phyloP scores from a whole-genome alignment of 37 sponge, comb jelly and placozoan genomes.

The Amphimedon queenslandica region DNA sequence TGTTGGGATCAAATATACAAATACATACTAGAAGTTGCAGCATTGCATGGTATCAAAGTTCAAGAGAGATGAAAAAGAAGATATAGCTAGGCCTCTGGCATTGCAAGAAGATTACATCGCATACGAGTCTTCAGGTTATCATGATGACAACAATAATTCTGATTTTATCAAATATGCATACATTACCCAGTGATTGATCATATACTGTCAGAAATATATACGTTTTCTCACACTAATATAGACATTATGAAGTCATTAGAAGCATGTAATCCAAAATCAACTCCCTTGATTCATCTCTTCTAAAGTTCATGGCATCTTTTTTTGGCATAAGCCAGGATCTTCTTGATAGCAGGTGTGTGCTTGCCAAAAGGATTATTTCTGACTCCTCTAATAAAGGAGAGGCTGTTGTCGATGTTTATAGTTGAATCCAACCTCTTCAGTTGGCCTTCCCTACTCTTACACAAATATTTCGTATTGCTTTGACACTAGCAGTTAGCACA shows the following conservation, averaged over 20 bases:
- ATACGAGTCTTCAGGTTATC: too few relatives aligned
- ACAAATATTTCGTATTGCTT: background rate
- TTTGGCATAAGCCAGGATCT: background rate
- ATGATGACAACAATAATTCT: background rate
- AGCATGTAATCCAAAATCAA: background rate
- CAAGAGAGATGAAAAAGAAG: background rate
- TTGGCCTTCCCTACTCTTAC: background rate
- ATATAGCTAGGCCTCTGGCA: background rate
- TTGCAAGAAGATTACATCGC: background rate
- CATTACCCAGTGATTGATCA: background rate
- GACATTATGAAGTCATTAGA: background rate
- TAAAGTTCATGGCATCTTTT: background rate
- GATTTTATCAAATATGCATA: background rate
- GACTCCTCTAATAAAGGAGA: background rate
- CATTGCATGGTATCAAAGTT: slow-evolving; percentile 8
- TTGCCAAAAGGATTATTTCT: background rate
- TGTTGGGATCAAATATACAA: slow-evolving; percentile 40
- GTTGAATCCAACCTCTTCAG: background rate
- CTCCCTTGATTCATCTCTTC: background rate
- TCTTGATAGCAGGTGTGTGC: background rate
- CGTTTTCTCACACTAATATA: background rate
- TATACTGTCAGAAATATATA: background rate
- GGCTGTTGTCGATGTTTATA: background rate
- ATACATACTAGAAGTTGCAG: slow-evolving; percentile 30
- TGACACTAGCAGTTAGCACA: slow-evolving; percentile 30